Evolutionary conservation across 2,797 vertebrate species (phyloP).

Genomic region (Pygocentrus nattereri): DNA sequence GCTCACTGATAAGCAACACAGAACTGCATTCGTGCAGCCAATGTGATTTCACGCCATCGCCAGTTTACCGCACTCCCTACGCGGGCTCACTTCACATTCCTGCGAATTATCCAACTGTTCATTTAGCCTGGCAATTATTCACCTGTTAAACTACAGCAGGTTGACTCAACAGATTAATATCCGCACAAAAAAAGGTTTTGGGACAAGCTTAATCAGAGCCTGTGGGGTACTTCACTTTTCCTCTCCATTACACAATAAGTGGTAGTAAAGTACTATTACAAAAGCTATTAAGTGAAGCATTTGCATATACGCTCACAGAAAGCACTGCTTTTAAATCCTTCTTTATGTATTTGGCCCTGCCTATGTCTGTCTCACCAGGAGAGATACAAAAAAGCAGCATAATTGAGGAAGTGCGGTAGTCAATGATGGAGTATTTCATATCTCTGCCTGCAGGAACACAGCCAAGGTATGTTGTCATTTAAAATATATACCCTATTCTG

Average conservation of each 20-base stretch:
- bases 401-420: not conserved
- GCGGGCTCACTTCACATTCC: constrained; percentile 10
- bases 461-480: constrained; percentile 30
- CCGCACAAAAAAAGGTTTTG: constrained; percentile 1
- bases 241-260: not conserved
- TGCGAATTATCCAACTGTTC: not conserved
- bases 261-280: not conserved
- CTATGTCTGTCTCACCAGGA: constrained; percentile 19
- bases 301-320: not conserved
- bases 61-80: constrained; percentile 33
- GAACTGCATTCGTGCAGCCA: constrained; percentile 44
- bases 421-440: constrained; percentile 12
- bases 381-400: not conserved
- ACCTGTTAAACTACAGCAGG: constrained; percentile 22
- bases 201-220: not conserved
- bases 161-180: constrained; percentile 12
- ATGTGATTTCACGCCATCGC: constrained; percentile 50
- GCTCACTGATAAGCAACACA: constrained; percentile 53
- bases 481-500: constrained; percentile 8
- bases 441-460: constrained; percentile 26
- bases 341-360: constrained; percentile 14
- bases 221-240: not conserved
- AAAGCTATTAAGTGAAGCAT: constrained; percentile 4
- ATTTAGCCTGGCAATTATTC: constrained; percentile 27
- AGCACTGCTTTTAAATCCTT: constrained; percentile 22